Conservation (phyloP, 2,113 vertebrate species). For the Pteronura brasiliensis region DNA sequence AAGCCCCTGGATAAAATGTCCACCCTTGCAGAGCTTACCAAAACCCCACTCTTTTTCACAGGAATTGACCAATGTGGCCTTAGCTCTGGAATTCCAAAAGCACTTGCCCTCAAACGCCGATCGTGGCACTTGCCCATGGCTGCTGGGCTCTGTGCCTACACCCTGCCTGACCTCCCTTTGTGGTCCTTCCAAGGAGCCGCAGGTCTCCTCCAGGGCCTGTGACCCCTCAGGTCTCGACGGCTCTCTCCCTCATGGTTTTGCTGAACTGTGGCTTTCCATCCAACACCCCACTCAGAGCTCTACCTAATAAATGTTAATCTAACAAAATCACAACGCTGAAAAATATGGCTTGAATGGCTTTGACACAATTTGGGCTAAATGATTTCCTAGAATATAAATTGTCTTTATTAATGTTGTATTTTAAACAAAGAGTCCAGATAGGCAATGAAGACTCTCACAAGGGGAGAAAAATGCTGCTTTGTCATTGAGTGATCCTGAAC, state of each 20-base stretch:
- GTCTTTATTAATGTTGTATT: not conserved
- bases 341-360: not conserved
- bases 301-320: not conserved
- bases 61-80: not conserved
- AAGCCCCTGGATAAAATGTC: not conserved
- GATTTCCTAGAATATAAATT: not conserved
- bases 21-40: not conserved
- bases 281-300: not conserved
- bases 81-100: not conserved
- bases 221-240: not conserved
- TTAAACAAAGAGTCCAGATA: not conserved
- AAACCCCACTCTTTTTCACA: not conserved
- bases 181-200: too few relatives aligned
- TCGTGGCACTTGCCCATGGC: rapidly evolving
- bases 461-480: not conserved
- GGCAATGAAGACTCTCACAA: not conserved
- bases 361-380: not conserved
- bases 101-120: too few relatives aligned
- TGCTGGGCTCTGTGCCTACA: not conserved
- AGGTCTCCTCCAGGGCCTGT: not conserved
- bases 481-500: not conserved
- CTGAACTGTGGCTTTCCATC: not conserved
- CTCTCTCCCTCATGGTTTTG: not conserved
- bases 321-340: not conserved
- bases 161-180: not conserved